Conservation (phyloP, 2,888 invertebrate species). For the Stramonita haemastoma region DNA sequence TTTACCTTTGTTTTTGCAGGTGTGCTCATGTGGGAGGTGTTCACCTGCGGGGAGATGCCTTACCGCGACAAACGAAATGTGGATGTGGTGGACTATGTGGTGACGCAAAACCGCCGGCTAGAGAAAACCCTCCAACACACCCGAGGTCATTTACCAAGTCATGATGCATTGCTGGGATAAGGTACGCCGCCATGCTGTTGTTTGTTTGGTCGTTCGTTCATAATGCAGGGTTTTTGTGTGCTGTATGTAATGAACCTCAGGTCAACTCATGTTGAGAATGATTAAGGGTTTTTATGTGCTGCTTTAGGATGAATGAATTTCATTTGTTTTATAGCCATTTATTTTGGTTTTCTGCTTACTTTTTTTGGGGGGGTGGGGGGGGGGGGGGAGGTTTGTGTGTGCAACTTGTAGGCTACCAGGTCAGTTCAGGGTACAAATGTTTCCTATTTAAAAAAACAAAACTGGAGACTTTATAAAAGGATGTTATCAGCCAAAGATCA, state of each 20-base stretch:
- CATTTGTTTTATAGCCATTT: too few species aligned
- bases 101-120: conserved; percentile 89
- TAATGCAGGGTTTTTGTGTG: not conserved
- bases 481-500: too few species aligned
- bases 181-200: conserved; percentile 62
- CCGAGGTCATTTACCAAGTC: conserved; percentile 94
- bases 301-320: not conserved
- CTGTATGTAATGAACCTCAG: not conserved
- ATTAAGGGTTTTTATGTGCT: not conserved
- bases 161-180: conserved; percentile 77
- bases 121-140: conserved; percentile 93
- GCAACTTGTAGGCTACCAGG: not conserved
- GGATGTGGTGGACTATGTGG: conserved; percentile 94
- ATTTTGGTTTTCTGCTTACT: too few species aligned
- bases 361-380: not conserved
- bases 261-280: not conserved
- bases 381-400: not conserved
- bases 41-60: conserved; percentile 96
- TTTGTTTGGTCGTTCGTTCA: not conserved
- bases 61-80: conserved; percentile 95
- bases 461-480: too few species aligned
- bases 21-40: conserved; percentile 98
- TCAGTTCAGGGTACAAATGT: too few species aligned
- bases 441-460: too few species aligned
- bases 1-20: conserved; percentile 80